Percentiles rank a stretch among this genome's conserved stretches.
These are phyloP conservation scores for Oophaga sylvatica DNA, from an alignment of 2,797 vertebrate species.

Conservation along the genomic window DNA sequence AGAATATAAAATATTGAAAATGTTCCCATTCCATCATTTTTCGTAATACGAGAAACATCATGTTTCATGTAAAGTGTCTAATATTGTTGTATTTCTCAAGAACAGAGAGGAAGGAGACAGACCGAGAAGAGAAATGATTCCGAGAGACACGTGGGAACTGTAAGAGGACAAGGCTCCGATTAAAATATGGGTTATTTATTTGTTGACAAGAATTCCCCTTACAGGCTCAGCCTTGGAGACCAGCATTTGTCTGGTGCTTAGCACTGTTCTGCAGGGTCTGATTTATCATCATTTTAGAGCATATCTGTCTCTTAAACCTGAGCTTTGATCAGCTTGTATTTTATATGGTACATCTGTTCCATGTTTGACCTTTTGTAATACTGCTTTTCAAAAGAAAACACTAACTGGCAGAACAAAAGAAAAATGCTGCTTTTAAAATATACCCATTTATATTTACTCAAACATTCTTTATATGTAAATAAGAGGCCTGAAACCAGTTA, in stretches of 20 bases:
- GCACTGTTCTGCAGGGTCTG: slow-evolving; percentile 87
- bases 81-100: slow-evolving; percentile 41
- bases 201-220: slow-evolving; percentile 60
- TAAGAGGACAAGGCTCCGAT: slow-evolving; percentile 56
- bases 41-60: neutral
- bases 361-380: slow-evolving; percentile 96
- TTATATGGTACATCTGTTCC: slow-evolving; percentile 99
- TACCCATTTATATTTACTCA: slow-evolving; percentile 12
- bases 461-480: slow-evolving; percentile 40
- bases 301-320: slow-evolving; percentile 90
- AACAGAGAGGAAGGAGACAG: slow-evolving; percentile 25
- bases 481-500: slow-evolving; percentile 18
- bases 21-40: slow-evolving; percentile 3
- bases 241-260: slow-evolving; percentile 93
- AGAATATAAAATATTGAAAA: neutral
- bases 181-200: slow-evolving; percentile 61
- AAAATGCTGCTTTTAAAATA: slow-evolving; percentile 60
- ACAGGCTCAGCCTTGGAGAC: slow-evolving; percentile 69
- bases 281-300: slow-evolving; percentile 99
- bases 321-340: slow-evolving; percentile 98
- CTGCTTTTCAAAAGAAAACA: slow-evolving; percentile 91
- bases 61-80: slow-evolving; percentile 7
- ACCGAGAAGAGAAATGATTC: slow-evolving; percentile 52
- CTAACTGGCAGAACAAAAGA: slow-evolving; percentile 86
- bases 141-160: slow-evolving; percentile 52